Percentiles rank a stretch among this genome's conserved stretches.
phyloP scores from a whole-genome alignment of 2,113 vertebrate species.

The Mustela nigripes region DNA sequence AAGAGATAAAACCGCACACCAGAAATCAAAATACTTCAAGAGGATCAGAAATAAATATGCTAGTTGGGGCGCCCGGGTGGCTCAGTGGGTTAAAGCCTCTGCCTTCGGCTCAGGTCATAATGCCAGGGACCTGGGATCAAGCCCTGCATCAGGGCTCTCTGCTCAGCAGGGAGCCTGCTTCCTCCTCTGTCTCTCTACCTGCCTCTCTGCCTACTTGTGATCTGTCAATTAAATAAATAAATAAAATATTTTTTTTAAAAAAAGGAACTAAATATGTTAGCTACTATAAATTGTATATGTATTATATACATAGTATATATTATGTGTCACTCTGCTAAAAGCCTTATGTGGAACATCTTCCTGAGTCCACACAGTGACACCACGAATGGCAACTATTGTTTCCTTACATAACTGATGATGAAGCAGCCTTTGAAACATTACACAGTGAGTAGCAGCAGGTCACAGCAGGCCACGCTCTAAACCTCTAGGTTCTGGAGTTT shows the following conservation, averaged over 20 bases:
- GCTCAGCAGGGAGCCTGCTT: too few species aligned
- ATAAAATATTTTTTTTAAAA: too few species aligned
- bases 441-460: too few species aligned
- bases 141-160: too few species aligned
- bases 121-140: too few species aligned
- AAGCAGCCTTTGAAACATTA: not conserved
- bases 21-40: not conserved
- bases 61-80: too few species aligned
- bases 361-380: rapidly evolving
- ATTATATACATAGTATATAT: not conserved
- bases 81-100: too few species aligned
- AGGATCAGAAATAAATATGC: not conserved
- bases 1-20: not conserved
- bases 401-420: not conserved
- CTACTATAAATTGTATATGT: rapidly evolving
- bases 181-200: too few species aligned
- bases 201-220: too few species aligned
- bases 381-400: rapidly evolving
- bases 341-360: not conserved
- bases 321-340: not conserved
- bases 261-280: not conserved
- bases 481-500: not conserved
- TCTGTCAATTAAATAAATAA: too few species aligned
- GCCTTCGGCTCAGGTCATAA: too few species aligned
- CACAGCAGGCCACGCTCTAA: not conserved